These are phyloP conservation scores for Cephonodes hylas DNA, from an alignment of 2,888 invertebrate species.

Conservation along the genomic window DNA sequence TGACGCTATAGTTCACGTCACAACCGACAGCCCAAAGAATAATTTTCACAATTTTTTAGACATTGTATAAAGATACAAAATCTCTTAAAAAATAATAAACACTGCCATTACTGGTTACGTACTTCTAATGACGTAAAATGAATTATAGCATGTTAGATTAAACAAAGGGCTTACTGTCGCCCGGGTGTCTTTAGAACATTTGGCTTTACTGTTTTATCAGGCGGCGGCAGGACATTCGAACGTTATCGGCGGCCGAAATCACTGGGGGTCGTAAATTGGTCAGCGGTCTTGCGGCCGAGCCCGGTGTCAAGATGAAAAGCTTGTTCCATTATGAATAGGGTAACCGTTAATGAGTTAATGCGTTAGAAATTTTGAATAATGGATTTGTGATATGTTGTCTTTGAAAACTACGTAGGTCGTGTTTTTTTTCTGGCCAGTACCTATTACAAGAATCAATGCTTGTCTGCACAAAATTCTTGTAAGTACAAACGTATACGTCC, in stretches of 20 bases:
- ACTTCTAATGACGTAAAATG: slow-evolving; percentile 15
- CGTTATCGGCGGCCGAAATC: slow-evolving; percentile 69
- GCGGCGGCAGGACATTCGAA: slow-evolving; percentile 62
- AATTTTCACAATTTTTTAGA: no score
- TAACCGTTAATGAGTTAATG: slow-evolving; percentile 64
- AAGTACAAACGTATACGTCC: no score
- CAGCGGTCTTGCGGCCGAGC: slow-evolving; percentile 53
- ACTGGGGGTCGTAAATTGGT: slow-evolving; percentile 52
- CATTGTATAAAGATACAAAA: no score
- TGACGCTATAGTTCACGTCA: no score
- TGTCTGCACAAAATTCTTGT: no score
- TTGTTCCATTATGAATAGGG: slow-evolving; percentile 67
- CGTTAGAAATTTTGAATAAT: slow-evolving; percentile 29
- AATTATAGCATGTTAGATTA: slow-evolving; percentile 1
- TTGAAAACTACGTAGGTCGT: neutral
- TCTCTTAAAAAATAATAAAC: no score
- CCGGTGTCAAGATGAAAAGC: slow-evolving; percentile 71
- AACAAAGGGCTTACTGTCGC: slow-evolving; percentile 32
- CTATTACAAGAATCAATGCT: no score
- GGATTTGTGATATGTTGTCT: neutral
- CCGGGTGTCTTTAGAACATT: slow-evolving; percentile 50
- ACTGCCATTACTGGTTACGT: no score
- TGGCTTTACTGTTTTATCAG: slow-evolving; percentile 68
- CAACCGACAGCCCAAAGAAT: no score
- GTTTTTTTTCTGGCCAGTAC: neutral